A percentile compares a stretch with the other conserved stretches of the same genome.
phyloP scores from a whole-genome alignment of 2,113 vertebrate species.

The Semicossyphus pulcher region DNA sequence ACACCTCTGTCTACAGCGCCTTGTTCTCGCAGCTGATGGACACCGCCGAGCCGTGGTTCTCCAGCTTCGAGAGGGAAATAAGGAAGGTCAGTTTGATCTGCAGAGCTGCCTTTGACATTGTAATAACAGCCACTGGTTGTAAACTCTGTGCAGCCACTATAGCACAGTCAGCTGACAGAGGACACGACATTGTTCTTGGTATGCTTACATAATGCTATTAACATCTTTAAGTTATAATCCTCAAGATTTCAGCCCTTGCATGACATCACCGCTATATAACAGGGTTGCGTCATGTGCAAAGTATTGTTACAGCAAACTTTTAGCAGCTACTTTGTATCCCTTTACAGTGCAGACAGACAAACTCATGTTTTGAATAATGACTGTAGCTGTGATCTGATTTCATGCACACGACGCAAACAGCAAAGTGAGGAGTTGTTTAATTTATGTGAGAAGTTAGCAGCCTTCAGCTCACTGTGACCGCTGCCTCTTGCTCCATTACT shows the following conservation, averaged over 20 bases:
- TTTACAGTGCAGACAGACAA: not conserved
- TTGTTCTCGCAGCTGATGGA: slow-evolving; percentile 87
- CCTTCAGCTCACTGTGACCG: too few relatives aligned
- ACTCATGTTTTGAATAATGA: not conserved
- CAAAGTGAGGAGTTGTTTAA: too few relatives aligned
- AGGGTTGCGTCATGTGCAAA: slow-evolving; percentile 1
- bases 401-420: too few relatives aligned
- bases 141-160: too few relatives aligned
- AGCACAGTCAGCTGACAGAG: not conserved
- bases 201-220: not conserved
- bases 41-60: slow-evolving; percentile 87
- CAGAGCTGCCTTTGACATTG: not conserved
- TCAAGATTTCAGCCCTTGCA: slow-evolving; percentile 13
- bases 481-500: not conserved
- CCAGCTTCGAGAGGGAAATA: slow-evolving; percentile 84
- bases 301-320: slow-evolving; percentile 3
- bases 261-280: slow-evolving; percentile 1
- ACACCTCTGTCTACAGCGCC: slow-evolving; percentile 62
- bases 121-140: slow-evolving; percentile 9
- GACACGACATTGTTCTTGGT: not conserved
- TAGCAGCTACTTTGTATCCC: not conserved
- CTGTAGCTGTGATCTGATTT: too few relatives aligned
- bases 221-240: not conserved
- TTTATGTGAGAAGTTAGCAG: too few relatives aligned
- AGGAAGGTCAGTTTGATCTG: slow-evolving; percentile 76